A percentile compares a stretch with the other conserved stretches of the same genome.
Evolutionary conservation across 2,888 invertebrate genomes (phyloP).

Genomic region (Spicauda simplicius): DNA sequence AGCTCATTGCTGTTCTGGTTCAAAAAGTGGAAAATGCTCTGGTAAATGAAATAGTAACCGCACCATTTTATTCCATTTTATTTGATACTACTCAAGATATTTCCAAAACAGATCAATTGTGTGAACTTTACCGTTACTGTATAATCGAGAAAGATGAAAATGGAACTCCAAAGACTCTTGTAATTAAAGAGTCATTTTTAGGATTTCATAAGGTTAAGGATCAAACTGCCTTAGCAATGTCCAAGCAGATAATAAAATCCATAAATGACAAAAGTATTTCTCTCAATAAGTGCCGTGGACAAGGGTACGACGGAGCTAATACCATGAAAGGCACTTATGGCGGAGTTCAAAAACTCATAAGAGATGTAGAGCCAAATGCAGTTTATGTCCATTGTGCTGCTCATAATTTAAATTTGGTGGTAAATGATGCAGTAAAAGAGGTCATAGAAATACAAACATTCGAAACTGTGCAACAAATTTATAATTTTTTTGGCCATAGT

Average conservation of each 20-base stretch:
- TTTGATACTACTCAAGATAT: conserved; percentile 44
- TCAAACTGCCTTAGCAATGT: conserved; percentile 40
- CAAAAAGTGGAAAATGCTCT: conserved; percentile 41
- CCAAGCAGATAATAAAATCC: conserved; percentile 41
- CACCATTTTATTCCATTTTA: conserved; percentile 39
- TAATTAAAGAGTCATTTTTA: conserved; percentile 40
- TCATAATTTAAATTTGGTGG: background rate
- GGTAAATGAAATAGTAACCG: conserved; percentile 30
- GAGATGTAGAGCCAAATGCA: conserved; percentile 4
- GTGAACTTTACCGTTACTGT: conserved; percentile 41
- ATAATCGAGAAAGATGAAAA: conserved; percentile 39
- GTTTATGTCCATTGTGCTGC: conserved; percentile 4
- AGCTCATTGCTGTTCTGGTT: no score
- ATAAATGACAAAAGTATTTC: conserved; percentile 40
- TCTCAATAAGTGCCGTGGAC: conserved; percentile 9
- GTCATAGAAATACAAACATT: conserved; percentile 14
- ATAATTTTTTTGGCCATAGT: conserved; percentile 37
- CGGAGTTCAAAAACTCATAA: conserved; percentile 4
- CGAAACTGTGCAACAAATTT: conserved; percentile 34
- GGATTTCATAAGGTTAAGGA: conserved; percentile 42
- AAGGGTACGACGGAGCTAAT: conserved; percentile 30
- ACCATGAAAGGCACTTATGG: conserved; percentile 33
- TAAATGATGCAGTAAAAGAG: background rate
- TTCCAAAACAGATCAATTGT: conserved; percentile 37
- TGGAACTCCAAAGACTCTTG: conserved; percentile 34